These are phyloP conservation scores for Heliconius erato DNA, from an alignment of 2,888 invertebrate species.

Conservation along the genomic window DNA sequence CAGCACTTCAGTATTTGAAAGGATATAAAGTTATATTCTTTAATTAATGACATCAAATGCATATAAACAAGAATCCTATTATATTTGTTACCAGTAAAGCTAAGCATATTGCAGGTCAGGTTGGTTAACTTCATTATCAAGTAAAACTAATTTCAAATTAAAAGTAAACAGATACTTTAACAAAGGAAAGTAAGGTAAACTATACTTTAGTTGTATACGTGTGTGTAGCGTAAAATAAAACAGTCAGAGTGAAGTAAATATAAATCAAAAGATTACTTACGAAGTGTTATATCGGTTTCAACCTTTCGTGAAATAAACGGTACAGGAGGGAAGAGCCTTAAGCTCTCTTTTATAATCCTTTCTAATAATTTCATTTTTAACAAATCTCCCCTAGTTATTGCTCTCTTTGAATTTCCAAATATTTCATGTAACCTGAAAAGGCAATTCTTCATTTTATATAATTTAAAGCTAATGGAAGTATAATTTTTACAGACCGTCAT, in stretches of 20 bases:
- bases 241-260: neutral
- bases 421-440: constrained; percentile 68
- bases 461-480: neutral
- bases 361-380: constrained; percentile 71
- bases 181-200: too few relatives aligned
- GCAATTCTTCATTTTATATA: constrained; percentile 1
- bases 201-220: too few relatives aligned
- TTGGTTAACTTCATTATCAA: too few relatives aligned
- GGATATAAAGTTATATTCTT: too few relatives aligned
- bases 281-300: constrained; percentile 68
- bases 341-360: constrained; percentile 74
- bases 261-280: constrained; percentile 65
- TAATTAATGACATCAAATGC: too few relatives aligned
- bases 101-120: too few relatives aligned
- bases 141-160: too few relatives aligned
- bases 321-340: constrained; percentile 76
- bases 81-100: too few relatives aligned
- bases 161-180: too few relatives aligned
- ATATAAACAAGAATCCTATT: too few relatives aligned
- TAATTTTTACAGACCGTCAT: neutral
- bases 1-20: too few relatives aligned
- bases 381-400: constrained; percentile 72
- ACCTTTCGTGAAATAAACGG: constrained; percentile 79
- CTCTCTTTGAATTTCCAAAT: constrained; percentile 71
- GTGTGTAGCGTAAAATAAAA: neutral